phyloP scores from a whole-genome alignment of 2,888 invertebrate genomes.

The Calephelis perditalis region DNA sequence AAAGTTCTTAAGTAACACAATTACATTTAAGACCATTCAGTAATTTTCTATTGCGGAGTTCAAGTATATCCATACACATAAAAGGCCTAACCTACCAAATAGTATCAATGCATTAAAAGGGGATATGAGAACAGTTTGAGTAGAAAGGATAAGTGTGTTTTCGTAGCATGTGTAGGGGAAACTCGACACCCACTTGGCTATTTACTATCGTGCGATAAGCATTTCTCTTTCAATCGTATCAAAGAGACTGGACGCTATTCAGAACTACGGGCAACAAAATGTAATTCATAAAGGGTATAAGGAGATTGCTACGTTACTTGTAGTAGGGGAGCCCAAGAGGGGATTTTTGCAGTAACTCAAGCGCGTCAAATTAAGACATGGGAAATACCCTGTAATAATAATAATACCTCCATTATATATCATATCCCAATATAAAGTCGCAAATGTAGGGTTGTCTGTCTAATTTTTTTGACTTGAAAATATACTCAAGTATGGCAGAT shows the following conservation, averaged over 20 bases:
- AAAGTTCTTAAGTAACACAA: too few species aligned
- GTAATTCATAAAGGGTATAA: slow-evolving; percentile 62
- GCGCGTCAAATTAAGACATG: too few species aligned
- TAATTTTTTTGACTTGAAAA: too few species aligned
- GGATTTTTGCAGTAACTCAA: too few species aligned
- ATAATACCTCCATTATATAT: too few species aligned
- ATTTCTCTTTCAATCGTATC: slow-evolving; percentile 74
- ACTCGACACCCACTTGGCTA: slow-evolving; percentile 69
- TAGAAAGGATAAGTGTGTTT: slow-evolving; percentile 72
- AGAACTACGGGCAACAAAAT: slow-evolving; percentile 54
- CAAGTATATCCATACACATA: slow-evolving; percentile 32
- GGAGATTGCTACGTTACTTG: slow-evolving; percentile 43
- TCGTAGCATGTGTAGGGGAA: slow-evolving; percentile 60
- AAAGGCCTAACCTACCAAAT: slow-evolving; percentile 51
- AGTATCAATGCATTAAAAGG: slow-evolving; percentile 56
- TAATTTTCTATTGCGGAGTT: slow-evolving; percentile 3
- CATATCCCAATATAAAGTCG: too few species aligned
- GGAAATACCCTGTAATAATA: too few species aligned
- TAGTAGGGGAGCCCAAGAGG: neutral
- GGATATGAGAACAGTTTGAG: slow-evolving; percentile 60
- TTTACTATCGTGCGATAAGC: slow-evolving; percentile 72
- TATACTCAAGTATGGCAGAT: too few species aligned
- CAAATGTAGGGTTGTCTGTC: too few species aligned
- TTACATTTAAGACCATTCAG: neutral
- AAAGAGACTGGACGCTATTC: slow-evolving; percentile 72